Conservation (phyloP, 2,113 vertebrate genomes). For the Sterna hirundo region DNA sequence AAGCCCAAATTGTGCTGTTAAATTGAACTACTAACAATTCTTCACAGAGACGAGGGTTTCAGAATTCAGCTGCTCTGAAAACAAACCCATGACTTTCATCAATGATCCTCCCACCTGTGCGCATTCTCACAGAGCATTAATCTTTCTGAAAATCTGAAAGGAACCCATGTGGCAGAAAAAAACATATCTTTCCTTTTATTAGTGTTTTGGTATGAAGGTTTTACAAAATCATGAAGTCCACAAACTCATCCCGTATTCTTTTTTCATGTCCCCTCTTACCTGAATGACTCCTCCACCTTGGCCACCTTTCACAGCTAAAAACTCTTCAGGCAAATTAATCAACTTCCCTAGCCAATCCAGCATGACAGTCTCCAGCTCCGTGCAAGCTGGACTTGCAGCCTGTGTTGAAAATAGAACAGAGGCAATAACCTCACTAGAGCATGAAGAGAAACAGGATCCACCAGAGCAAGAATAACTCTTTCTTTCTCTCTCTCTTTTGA, state of each 20-base stretch:
- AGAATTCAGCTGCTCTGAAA: background rate
- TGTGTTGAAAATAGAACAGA: conserved; percentile 37
- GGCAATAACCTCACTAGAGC: background rate
- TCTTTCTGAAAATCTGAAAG: background rate
- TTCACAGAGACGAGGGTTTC: background rate
- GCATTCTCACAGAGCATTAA: background rate
- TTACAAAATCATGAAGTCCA: background rate
- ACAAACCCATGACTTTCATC: background rate
- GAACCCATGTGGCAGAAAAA: background rate
- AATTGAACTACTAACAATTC: background rate
- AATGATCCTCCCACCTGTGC: background rate
- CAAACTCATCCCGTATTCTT: background rate
- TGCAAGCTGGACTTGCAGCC: conserved; percentile 94
- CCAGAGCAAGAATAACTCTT: background rate
- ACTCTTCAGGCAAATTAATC: conserved; percentile 87
- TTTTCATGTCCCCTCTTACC: conserved; percentile 67
- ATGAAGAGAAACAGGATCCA: background rate
- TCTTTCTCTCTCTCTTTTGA: background rate
- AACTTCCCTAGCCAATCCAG: conserved; percentile 97
- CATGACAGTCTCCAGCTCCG: conserved; percentile 95
- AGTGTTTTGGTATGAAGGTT: background rate
- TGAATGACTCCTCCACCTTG: conserved; percentile 95
- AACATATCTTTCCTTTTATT: background rate
- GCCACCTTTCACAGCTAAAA: conserved; percentile 82
- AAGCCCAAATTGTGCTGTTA: background rate